phyloP scores from a whole-genome alignment of 1,140 invertebrate genomes.

The Macrotrachela quadricornifera region DNA sequence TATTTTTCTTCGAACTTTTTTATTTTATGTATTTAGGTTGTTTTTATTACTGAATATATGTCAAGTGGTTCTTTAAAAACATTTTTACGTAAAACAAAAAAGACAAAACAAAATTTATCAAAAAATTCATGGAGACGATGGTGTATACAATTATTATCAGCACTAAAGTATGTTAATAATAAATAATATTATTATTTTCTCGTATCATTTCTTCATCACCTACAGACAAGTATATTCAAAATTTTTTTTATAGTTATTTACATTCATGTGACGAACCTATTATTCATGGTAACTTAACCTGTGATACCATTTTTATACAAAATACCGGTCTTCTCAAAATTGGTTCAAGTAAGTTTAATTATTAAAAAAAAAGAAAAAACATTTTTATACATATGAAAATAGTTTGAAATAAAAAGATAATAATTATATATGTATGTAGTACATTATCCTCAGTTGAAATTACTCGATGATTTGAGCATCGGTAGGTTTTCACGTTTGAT shows the following conservation, averaged over 20 bases:
- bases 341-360: conserved; percentile 55
- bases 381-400: not conserved
- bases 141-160: conserved; percentile 95
- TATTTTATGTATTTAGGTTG: not conserved
- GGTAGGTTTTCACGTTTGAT: not conserved
- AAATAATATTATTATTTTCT: not conserved
- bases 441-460: not conserved
- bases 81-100: conserved; percentile 91
- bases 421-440: not conserved
- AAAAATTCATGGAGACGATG: conserved; percentile 73
- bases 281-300: conserved; percentile 94
- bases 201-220: conserved; percentile 2
- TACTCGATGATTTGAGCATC: not conserved
- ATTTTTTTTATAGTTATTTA: conserved; percentile 57
- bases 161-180: conserved; percentile 50
- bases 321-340: conserved; percentile 99
- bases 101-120: conserved; percentile 39
- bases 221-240: too few relatives aligned
- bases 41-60: conserved; percentile 98
- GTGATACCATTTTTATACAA: conserved; percentile 99
- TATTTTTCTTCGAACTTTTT: not conserved
- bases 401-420: not conserved
- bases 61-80: conserved; percentile 94
- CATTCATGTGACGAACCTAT: conserved; percentile 95
- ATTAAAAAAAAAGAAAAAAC: not conserved